phyloP scores from a whole-genome alignment of 2,797 vertebrate species.

The Falco novaeseelandiae region DNA sequence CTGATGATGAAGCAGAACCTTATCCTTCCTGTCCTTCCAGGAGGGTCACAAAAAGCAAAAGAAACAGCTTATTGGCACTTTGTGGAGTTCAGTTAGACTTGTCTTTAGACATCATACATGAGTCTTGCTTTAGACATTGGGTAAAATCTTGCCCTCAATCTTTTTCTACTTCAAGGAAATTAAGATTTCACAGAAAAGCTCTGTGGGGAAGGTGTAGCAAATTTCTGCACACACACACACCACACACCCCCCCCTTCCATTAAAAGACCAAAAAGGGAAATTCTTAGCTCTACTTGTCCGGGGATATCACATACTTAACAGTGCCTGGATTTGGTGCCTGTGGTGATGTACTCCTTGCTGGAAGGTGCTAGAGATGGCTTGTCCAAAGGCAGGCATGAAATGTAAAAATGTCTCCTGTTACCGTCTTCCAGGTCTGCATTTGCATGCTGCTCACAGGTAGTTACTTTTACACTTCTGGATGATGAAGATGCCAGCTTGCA shows the following conservation, averaged over 20 bases:
- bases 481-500: neutral
- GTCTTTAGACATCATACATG: neutral
- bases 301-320: neutral
- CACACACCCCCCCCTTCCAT: neutral
- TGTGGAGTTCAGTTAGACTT: neutral
- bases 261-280: neutral
- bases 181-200: neutral
- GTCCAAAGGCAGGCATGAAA: neutral
- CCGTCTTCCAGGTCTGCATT: neutral
- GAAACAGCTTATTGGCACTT: neutral
- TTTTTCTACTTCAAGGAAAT: neutral
- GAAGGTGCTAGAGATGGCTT: neutral
- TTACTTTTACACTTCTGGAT: neutral
- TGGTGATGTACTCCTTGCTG: neutral
- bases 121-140: neutral
- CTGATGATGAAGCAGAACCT: constrained; percentile 22
- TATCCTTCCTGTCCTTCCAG: neutral
- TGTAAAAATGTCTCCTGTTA: accelerated
- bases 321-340: neutral
- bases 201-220: neutral
- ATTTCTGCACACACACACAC: neutral
- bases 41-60: neutral
- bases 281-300: neutral
- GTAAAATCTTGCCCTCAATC: neutral
- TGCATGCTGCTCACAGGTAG: neutral